Percentiles rank a stretch among this genome's conserved stretches.
phyloP scores from a whole-genome alignment of 2,888 invertebrate genomes.

The Galerucella calmariensis region DNA sequence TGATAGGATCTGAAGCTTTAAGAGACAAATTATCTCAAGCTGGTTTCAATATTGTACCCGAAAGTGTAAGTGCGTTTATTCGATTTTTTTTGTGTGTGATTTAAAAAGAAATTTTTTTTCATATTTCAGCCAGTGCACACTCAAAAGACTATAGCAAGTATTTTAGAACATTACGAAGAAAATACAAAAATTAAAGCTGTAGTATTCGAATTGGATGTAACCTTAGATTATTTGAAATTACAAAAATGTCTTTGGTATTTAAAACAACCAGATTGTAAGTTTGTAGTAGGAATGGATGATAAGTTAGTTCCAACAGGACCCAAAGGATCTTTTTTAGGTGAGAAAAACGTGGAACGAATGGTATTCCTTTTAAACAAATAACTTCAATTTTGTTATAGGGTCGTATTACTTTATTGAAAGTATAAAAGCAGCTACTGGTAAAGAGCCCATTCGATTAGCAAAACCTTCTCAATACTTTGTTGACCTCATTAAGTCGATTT shows the following conservation, averaged over 20 bases:
- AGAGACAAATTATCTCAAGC: conserved; percentile 20
- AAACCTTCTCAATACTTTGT: conserved; percentile 67
- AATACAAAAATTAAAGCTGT: conserved; percentile 28
- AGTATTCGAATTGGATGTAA: conserved; percentile 24
- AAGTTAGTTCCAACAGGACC: conserved; percentile 16
- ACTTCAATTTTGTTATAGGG: conserved; percentile 18
- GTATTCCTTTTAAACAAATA: neutral
- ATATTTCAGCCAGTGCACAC: conserved; percentile 23
- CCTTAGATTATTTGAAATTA: conserved; percentile 24
- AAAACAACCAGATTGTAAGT: conserved; percentile 25
- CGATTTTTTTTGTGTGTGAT: neutral
- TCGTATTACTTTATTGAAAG: conserved; percentile 16
- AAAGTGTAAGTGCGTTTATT: conserved; percentile 17
- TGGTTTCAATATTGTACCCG: conserved; percentile 21
- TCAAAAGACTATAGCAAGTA: conserved; percentile 7
- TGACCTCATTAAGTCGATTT: conserved; percentile 68
- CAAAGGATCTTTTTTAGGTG: conserved; percentile 12
- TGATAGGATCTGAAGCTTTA: conserved; percentile 10
- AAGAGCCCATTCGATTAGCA: conserved; percentile 63
- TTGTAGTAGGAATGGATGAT: conserved; percentile 20
- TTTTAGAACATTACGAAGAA: conserved; percentile 20
- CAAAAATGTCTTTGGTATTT: conserved; percentile 31
- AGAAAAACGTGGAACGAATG: neutral
- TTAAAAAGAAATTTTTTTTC: neutral
- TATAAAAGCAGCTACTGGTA: conserved; percentile 29